phyloP scores from a whole-genome alignment of 2,797 vertebrate genomes.

The Anableps anableps region DNA sequence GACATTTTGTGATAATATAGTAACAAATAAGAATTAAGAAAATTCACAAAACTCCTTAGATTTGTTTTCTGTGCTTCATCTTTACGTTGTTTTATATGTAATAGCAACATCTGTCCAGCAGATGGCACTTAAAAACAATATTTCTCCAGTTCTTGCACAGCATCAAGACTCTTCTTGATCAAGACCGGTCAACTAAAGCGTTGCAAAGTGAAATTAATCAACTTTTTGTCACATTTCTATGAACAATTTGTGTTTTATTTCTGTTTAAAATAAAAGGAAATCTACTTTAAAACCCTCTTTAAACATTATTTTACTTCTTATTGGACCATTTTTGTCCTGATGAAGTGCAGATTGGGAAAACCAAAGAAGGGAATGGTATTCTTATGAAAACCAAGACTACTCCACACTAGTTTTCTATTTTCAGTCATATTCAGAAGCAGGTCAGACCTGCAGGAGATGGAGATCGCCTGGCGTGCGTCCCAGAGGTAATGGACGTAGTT shows the following conservation, averaged over 20 bases:
- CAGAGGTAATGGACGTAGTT: slow-evolving; percentile 94
- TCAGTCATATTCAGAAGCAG: background rate
- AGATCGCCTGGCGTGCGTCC: slow-evolving; percentile 87
- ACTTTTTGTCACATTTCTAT: background rate
- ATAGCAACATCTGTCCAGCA: slow-evolving; percentile 8
- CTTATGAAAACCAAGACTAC: background rate
- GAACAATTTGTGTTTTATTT: background rate
- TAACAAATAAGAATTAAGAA: no score
- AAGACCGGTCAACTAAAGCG: background rate
- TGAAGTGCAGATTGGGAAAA: background rate
- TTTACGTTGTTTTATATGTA: background rate
- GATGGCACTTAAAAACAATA: background rate
- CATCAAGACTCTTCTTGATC: background rate
- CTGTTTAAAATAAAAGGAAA: background rate
- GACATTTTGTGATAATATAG: no score
- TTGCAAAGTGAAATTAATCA: background rate
- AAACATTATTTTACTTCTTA: background rate
- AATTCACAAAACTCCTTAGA: background rate
- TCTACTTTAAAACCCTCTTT: background rate
- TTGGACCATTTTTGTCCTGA: background rate
- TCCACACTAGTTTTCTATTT: background rate
- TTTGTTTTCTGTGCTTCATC: background rate
- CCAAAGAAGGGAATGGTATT: background rate
- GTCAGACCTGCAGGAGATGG: slow-evolving; percentile 74
- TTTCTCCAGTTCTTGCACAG: background rate